Evolutionary conservation across 2,113 vertebrate genomes (phyloP), one percentile per base, ranked within the genome.

Genomic region (Pandion haliaetus): DNA sequence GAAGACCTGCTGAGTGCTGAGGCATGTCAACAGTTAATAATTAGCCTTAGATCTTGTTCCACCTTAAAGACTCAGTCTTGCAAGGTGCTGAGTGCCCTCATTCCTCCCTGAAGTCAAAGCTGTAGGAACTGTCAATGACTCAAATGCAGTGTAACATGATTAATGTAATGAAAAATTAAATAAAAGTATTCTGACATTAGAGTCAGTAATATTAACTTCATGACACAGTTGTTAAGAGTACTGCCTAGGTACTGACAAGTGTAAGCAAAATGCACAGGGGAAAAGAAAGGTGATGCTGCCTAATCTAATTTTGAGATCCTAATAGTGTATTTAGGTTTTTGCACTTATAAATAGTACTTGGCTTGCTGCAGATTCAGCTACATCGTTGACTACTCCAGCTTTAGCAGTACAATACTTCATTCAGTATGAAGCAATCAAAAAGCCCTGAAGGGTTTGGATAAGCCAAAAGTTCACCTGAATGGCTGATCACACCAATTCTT

Each of bases 131-230:
- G n/a, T 65, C 66, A 72, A 20, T 62, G 74, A 88, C 72, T 90
- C 85, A 88, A 90, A 90, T 32, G 85, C 47, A 65, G 34, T 19
- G 20, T 47, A 84, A 84, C 1, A 7, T 10, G 50, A 93, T 83
- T 65, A 80, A 88, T 58, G 45, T 49, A 70, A 86, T 91, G 77
- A 95, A 92, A 96, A 96, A 86, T 86, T 72, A 82, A 72, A 92
- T 72, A 20, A 40, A 72, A 66, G 14, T 38, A 49, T 91, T 57
- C 83, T 77, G 67, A 86, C 29, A 42, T 36, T 42, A 44, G 38
- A 78, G 52, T 47, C 38, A 82, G n/a, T 47, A 79, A 72, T 34
- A 82, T 28, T 65, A 87, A 45, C 52, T 44, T 78, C 77, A 36
- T 28, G 28, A 65, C 47, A 55, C 87, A 74, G 26, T 52, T 63